Evolutionary conservation across 37 sponge, comb jelly and placozoan genomes (phyloP), one percentile per base, ranked within the genome.

Genomic region (Dysidea cf. avara): DNA sequence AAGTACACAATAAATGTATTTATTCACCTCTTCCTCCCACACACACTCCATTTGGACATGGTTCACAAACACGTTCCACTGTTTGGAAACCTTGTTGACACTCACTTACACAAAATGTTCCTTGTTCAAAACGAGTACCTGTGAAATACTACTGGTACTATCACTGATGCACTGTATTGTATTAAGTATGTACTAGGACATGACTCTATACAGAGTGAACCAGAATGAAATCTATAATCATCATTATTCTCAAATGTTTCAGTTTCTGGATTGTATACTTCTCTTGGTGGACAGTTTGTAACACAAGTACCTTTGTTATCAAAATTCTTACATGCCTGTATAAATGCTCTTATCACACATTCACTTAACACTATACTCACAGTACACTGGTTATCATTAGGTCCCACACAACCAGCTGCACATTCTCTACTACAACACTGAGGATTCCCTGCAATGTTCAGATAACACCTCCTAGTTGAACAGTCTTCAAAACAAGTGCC

Each of bases 251-350:
- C 75, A 0, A 88, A 12, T 24, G 16, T 48, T 25, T 61, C 56
- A 22, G 57, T 34, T 13, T 3, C 26, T 14, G 56, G 58, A 36
- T 88, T 74, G 56, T 76, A 73, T 26, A 77, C 71, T 37, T 21
- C 18, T 26, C 47, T 46, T 6, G 64, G 74, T 24, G 88, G 82
- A 56, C 88, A 88, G n/a, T 60, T 39, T 2, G 51, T 55, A 39
- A 76, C 62, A 72, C 88, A 88, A 17, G 82, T 81, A 18, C 88
- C 83, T 70, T 82, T 82, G 52, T 88, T 81, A 16, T 53, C 29
- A 72, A 88, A 66, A 47, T 73, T 40, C 31, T 66, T 72, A 67
- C 83, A 82, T 20, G 83, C 83, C 88, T 88, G 74, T 3, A 55
- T 43, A 43, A 12, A 43, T 43, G 9, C 46, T 43, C 9, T 43